Percentiles rank a stretch among this genome's conserved stretches.
Evolutionary conservation across 2,113 vertebrate genomes (phyloP).

Genomic region (Carassius carassius): DNA sequence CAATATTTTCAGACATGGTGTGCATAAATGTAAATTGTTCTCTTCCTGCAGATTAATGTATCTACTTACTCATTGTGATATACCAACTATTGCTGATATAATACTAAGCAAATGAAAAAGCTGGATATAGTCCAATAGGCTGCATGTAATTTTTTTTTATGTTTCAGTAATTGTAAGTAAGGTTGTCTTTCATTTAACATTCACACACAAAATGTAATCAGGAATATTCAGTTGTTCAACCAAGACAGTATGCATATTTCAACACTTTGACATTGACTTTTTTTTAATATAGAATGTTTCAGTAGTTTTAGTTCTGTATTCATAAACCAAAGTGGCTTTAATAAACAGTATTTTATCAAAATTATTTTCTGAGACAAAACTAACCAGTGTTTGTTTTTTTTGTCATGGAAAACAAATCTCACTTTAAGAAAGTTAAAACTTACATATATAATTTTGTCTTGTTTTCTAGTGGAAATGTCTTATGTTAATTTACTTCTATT

Average conservation of each 20-base stretch:
- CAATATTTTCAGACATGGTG: slow-evolving; percentile 61
- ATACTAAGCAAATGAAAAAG: too few relatives aligned
- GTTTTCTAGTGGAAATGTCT: too few relatives aligned
- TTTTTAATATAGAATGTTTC: background rate
- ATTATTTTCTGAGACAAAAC: too few relatives aligned
- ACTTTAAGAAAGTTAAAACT: background rate
- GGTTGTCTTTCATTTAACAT: too few relatives aligned
- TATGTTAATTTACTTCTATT: background rate
- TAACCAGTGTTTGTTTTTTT: background rate
- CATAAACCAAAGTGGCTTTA: background rate
- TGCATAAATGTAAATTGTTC: slow-evolving; percentile 8
- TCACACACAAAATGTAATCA: background rate
- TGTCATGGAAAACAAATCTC: background rate
- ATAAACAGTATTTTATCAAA: background rate
- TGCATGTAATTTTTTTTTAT: too few relatives aligned
- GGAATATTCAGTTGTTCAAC: background rate
- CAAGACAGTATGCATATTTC: background rate
- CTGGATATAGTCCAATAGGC: too few relatives aligned
- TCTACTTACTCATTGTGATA: too few relatives aligned
- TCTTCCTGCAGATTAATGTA: background rate
- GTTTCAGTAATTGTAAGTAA: too few relatives aligned
- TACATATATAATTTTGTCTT: too few relatives aligned
- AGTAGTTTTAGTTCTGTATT: background rate
- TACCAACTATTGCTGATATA: too few relatives aligned
- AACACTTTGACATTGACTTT: background rate